Base-by-base conservation (phyloP, 2,797 vertebrate species). In the Sylvilagus floridanus region DNA sequence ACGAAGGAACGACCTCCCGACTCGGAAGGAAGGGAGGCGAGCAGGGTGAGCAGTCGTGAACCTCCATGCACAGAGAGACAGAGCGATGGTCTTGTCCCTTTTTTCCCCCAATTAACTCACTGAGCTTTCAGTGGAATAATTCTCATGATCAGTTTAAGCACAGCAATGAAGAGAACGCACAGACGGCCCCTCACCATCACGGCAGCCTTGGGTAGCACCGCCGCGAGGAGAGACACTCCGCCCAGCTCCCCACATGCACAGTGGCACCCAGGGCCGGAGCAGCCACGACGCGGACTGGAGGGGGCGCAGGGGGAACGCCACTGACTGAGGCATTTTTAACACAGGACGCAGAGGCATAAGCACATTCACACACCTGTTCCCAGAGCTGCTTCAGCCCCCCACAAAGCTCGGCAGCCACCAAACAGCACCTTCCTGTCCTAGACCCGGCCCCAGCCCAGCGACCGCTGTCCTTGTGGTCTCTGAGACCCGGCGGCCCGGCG, bases 51-150 rank as follows among this genome's bases (percentile, higher is more conserved):
- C 26, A 79, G 24, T 13, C 65, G 24, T 37, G 73, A 81, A 42
- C 90, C 57, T 24, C 30, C 11, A 57, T 4, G 17, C 11, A 30
- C 17, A n/a, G 94, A 69, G 11, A 81, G 42, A 28, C 10, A 60
- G 28, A 76, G 37, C 47, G 12, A 32, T 60, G 0, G 0, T 52
- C 60, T 85, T 24, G 11, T n/a, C 12, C 7, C 37, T 69, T 11
- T 6, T 16, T 42, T 28, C 12, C 5, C n/a, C 66, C 42, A 50
- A 32, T 54, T 88, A 87, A 85, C 21, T 54, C 50, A 0, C 2
- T 90, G 75, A 84, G 54, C n/a, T 91, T 95, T 85, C 35, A 42
- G 60, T 79, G 13, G 63, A 92, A 52, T 83, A 75, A 71, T 86
- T 76, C 82, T 62, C 47, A 81, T 42, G 14, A 66, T 79, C 71